A percentile compares a stretch with the other conserved stretches of the same genome.
Evolutionary conservation across 2,888 invertebrate genomes (phyloP).

Genomic region (Globia sparganii): DNA sequence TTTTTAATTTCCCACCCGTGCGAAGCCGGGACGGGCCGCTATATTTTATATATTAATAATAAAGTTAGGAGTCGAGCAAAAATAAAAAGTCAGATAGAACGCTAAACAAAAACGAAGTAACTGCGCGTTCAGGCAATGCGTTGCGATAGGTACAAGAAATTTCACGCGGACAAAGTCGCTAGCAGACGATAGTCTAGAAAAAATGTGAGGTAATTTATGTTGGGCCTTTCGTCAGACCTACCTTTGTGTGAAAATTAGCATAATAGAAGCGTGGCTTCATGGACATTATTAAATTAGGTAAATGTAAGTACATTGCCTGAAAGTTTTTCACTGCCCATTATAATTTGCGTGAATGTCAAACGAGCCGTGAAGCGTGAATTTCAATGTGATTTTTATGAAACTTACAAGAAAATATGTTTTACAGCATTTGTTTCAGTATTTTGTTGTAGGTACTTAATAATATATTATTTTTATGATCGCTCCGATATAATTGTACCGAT

Average conservation of each 20-base stretch:
- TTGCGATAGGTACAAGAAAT: not conserved
- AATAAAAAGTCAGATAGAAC: too few species aligned
- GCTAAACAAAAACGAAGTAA: too few species aligned
- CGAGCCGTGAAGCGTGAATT: constrained; percentile 33
- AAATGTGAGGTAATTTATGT: not conserved
- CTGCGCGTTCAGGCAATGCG: too few species aligned
- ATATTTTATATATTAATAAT: too few species aligned
- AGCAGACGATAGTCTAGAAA: not conserved
- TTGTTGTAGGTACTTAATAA: not conserved
- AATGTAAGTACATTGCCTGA: not conserved
- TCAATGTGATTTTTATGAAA: constrained; percentile 36
- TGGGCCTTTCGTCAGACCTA: not conserved
- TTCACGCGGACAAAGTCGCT: not conserved
- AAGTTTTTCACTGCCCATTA: constrained; percentile 17
- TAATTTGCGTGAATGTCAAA: constrained; percentile 37
- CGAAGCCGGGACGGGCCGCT: too few species aligned
- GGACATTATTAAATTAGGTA: not conserved
- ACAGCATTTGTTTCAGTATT: not conserved
- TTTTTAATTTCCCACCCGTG: too few species aligned
- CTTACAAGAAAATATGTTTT: constrained; percentile 5
- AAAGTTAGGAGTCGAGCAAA: not conserved
- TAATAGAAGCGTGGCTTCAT: not conserved
- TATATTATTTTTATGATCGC: not conserved
- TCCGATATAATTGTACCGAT: not conserved
- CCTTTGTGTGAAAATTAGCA: not conserved